phyloP scores from a whole-genome alignment of 2,797 vertebrate genomes.

The Cuniculus paca region DNA sequence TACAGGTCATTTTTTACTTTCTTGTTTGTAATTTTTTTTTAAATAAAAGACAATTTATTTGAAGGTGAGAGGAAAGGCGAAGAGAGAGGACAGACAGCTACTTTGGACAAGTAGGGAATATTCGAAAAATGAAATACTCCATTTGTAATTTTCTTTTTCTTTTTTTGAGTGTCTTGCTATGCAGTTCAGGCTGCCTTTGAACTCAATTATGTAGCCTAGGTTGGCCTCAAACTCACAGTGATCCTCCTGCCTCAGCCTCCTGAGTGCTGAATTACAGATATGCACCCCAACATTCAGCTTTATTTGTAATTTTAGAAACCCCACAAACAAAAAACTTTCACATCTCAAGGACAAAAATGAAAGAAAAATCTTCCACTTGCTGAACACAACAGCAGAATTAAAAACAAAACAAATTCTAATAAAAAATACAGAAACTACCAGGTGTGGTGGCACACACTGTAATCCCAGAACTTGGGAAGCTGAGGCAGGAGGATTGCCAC shows the following conservation, averaged over 20 bases:
- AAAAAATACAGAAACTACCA: conserved; percentile 73
- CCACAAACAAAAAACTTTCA: background rate
- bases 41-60: background rate
- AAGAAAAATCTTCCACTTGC: conserved; percentile 59
- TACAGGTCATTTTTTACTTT: conserved; percentile 26
- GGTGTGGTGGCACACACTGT: background rate
- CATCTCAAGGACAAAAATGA: conserved; percentile 18
- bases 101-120: background rate
- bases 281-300: background rate
- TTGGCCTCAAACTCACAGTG: background rate
- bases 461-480: background rate
- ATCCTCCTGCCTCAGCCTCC: background rate
- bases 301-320: background rate
- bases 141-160: background rate
- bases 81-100: background rate
- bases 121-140: background rate
- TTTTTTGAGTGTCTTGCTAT: background rate
- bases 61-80: background rate
- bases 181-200: background rate
- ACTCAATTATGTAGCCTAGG: background rate
- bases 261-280: background rate
- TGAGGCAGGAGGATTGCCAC: background rate
- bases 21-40: background rate
- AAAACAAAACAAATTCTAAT: conserved; percentile 61
- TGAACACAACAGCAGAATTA: conserved; percentile 51